Percentiles rank a stretch among this genome's conserved stretches.
These are phyloP conservation scores for Caenorhabditis zanzibari DNA, from an alignment of 2,888 invertebrate species.

Conservation along the genomic window DNA sequence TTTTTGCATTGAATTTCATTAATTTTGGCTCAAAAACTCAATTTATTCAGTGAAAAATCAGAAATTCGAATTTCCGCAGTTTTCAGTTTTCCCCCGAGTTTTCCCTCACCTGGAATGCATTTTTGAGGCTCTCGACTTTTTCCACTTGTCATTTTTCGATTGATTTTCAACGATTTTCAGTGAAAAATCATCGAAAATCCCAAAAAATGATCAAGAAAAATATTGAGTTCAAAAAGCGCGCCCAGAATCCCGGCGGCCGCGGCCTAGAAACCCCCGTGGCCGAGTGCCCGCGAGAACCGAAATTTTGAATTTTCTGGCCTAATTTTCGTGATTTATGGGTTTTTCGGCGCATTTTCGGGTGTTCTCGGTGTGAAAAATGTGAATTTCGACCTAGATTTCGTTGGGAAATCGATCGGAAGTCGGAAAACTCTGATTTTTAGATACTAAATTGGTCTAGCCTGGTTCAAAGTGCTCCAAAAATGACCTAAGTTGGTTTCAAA, in stretches of 20 bases:
- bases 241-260: constrained; percentile 28
- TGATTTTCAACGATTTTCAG: neutral
- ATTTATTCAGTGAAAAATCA: too few relatives aligned
- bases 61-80: neutral
- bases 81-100: neutral
- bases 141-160: neutral
- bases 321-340: constrained; percentile 7
- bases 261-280: constrained; percentile 13
- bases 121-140: too few relatives aligned
- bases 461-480: too few relatives aligned
- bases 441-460: too few relatives aligned
- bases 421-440: too few relatives aligned
- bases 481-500: too few relatives aligned
- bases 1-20: too few relatives aligned
- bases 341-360: neutral
- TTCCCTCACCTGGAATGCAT: constrained; percentile 9
- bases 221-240: constrained; percentile 27
- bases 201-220: neutral
- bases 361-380: neutral
- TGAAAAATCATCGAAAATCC: neutral
- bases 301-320: constrained; percentile 27
- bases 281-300: constrained; percentile 3
- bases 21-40: too few relatives aligned
- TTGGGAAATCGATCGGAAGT: too few relatives aligned
- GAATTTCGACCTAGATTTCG: constrained; percentile 9